Base-by-base conservation (phyloP, 2,888 invertebrate genomes). In the Heliconius sara region DNA sequence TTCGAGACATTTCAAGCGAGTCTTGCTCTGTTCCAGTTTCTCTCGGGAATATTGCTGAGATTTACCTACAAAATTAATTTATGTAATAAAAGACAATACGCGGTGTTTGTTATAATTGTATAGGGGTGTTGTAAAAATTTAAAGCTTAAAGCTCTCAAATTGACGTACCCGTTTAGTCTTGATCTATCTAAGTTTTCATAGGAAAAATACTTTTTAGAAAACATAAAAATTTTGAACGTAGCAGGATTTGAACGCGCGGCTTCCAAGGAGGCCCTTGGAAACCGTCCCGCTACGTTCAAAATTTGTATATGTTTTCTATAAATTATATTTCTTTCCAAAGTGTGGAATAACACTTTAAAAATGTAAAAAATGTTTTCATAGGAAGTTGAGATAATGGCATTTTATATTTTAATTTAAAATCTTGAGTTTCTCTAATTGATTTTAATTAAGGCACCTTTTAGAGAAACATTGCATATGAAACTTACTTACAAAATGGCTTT, bases 1-100 rank as follows among this genome's bases (percentile, higher is more conserved):
- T 78, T 39, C n/a, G 63, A 78, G 74, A 67, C 67, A 68, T 78
- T 78, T 74, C 60, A 74, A 60, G 57, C 74, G 39, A 74, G 67
- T 67, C 39, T 67, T 67, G 74, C 39, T 67, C 34, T 30, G 67
- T 78, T 39, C 60, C 74, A 67, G 67, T 74, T 74, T 78, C 39
- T 67, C 19, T 30, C 27, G 30, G 67, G 30, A 74, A 74, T 78
- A n/a, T 60, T 27, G 67, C 63, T 22, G 78, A 68, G 27, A 43
- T 78, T 78, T 78, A 39, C 16, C 68, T 34, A 34, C 7, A 34
- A 34, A 30, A 60, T 43, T 43, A 74, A 60, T n/a, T 39, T 27
- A 52, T 22, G 7, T 52, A 74, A 43, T 74, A 16, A 6, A 39
- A 39, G 19, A 39, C 10, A 34, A 63, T 4, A 74, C 9, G 16